Evolutionary conservation across 2,888 invertebrate genomes (phyloP).

Genomic region (Diaprepes abbreviatus): DNA sequence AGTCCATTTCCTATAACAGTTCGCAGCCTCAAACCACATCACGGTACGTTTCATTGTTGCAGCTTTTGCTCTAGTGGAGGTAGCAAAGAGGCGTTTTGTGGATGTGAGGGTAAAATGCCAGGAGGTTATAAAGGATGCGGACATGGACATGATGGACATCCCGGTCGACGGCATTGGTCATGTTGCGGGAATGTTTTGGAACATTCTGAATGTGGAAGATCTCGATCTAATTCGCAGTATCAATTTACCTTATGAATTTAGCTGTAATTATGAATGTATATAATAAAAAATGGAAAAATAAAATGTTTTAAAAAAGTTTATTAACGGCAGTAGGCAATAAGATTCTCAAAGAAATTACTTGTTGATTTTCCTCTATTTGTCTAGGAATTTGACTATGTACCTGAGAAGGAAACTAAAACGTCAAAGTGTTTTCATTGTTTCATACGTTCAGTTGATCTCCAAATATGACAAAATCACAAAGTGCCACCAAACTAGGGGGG

Average conservation of each 20-base stretch:
- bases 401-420: too few species aligned
- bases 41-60: constrained; percentile 84
- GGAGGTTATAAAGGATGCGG: constrained; percentile 83
- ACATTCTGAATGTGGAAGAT: constrained; percentile 73
- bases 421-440: too few species aligned
- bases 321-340: too few species aligned
- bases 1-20: constrained; percentile 78
- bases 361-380: too few species aligned
- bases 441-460: too few species aligned
- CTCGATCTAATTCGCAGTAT: constrained; percentile 62
- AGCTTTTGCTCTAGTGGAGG: constrained; percentile 87
- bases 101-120: constrained; percentile 82
- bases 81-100: constrained; percentile 77
- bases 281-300: background rate
- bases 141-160: constrained; percentile 86
- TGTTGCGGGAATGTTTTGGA: constrained; percentile 80
- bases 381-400: too few species aligned
- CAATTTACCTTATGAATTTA: constrained; percentile 36
- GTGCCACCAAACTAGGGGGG: too few species aligned
- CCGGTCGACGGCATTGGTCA: constrained; percentile 86
- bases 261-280: background rate
- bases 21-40: constrained; percentile 75
- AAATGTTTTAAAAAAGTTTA: too few species aligned
- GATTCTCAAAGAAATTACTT: too few species aligned
- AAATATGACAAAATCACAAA: too few species aligned